Evolutionary conservation across 2,888 invertebrate genomes (phyloP), one percentile per base, ranked within the genome.

Genomic region (Pyrocoelia pectoralis): DNA sequence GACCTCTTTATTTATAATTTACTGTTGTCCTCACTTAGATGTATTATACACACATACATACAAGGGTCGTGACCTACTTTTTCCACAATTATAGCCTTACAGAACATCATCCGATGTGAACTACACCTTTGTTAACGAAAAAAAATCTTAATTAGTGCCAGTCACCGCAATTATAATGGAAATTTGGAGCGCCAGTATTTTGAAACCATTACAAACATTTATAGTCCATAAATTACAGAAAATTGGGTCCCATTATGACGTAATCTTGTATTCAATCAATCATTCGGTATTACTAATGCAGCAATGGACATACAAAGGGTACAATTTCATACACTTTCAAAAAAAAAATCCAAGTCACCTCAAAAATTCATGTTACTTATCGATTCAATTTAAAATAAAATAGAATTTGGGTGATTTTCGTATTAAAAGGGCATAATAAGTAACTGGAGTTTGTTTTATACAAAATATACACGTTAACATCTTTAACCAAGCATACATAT

Each of bases 381-480:
- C n/a, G n/a, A n/a, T n/a, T n/a, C n/a, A n/a, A n/a, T n/a, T n/a
- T n/a, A n/a, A n/a, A n/a, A n/a, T n/a, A n/a, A n/a, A n/a, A n/a
- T n/a, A n/a, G n/a, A n/a, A n/a, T n/a, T n/a, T n/a, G n/a, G n/a
- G n/a, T n/a, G n/a, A n/a, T n/a, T n/a, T n/a, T n/a, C n/a, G n/a
- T n/a, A n/a, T n/a, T n/a, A n/a, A 24, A 24, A 24, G 19, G 28
- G 18, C 14, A 19, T 55, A 28, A 55, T 55, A 55, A 55, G 28
- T 55, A n/a, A n/a, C n/a, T n/a, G n/a, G n/a, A n/a, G 43, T 55
- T 24, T 18, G 14, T 19, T 55, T 55, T 55, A 55, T 28, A 43
- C 54, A 46, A 43, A 43, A n/a, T n/a, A n/a, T n/a, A n/a, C n/a
- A n/a, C n/a, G 56, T 56, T 48, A 56, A 56, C 56, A 46, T 56